phyloP scores from a whole-genome alignment of 2,888 invertebrate genomes.

The Gastracanthus pulcherrimus region DNA sequence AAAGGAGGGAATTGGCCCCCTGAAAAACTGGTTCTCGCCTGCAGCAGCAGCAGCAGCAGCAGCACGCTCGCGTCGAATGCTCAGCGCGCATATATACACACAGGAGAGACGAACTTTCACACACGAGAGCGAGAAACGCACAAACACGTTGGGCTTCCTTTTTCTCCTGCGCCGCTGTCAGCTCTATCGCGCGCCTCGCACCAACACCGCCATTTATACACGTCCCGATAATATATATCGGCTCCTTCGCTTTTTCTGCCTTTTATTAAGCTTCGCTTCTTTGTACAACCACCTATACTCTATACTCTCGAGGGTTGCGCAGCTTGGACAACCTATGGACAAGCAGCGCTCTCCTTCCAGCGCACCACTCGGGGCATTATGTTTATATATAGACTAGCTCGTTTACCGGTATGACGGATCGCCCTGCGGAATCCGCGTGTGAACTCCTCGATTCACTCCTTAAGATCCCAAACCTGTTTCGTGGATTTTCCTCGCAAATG shows the following conservation, averaged over 20 bases:
- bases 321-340: constrained; percentile 58
- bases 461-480: constrained; percentile 54
- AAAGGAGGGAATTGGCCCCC: constrained; percentile 60
- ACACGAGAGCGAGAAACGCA: constrained; percentile 29
- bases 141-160: constrained; percentile 34
- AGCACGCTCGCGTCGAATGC: constrained; percentile 55
- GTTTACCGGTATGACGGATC: constrained; percentile 56
- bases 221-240: constrained; percentile 72
- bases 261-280: constrained; percentile 63
- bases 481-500: constrained; percentile 56
- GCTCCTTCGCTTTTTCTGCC: constrained; percentile 67
- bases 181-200: constrained; percentile 42
- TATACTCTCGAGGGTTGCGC: not conserved
- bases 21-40: constrained; percentile 64
- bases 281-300: constrained; percentile 14
- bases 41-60: no score
- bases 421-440: constrained; percentile 55
- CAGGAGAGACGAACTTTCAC: constrained; percentile 60
- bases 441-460: constrained; percentile 53
- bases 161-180: constrained; percentile 35
- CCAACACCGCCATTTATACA: constrained; percentile 61
- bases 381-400: constrained; percentile 46
- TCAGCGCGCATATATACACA: constrained; percentile 46
- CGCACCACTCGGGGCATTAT: constrained; percentile 1
- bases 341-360: constrained; percentile 21